These are phyloP conservation scores for Xiphydria camelus DNA, from an alignment of 2,888 invertebrate species.

Conservation along the genomic window DNA sequence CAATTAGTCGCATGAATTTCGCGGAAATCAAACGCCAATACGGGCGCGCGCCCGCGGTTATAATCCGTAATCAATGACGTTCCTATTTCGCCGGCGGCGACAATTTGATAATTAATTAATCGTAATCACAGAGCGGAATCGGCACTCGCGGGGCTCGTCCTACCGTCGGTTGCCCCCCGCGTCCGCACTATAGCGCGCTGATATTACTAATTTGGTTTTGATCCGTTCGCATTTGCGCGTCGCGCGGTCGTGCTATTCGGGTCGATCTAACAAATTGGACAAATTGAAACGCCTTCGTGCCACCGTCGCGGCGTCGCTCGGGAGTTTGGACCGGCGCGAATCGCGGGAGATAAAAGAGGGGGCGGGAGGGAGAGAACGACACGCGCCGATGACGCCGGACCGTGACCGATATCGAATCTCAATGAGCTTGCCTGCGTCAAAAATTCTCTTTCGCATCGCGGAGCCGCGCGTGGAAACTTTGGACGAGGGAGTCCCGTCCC, in stretches of 20 bases:
- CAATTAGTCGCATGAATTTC: too few relatives aligned
- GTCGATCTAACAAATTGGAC: constrained; percentile 30
- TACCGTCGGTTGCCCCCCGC: too few relatives aligned
- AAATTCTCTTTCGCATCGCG: constrained; percentile 20
- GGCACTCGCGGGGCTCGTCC: constrained; percentile 9
- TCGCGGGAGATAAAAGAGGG: not conserved
- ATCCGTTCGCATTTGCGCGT: constrained; percentile 28
- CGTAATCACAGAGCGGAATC: constrained; percentile 24
- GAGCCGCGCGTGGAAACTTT: too few relatives aligned
- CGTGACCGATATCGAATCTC: constrained; percentile 25
- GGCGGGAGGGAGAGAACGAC: not conserved
- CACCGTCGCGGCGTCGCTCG: too few relatives aligned
- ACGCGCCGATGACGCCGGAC: constrained; percentile 8
- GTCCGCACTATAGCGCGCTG: too few relatives aligned
- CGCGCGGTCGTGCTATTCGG: constrained; percentile 7
- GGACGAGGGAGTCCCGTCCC: too few relatives aligned
- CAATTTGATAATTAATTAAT: constrained; percentile 34
- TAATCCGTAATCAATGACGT: constrained; percentile 1
- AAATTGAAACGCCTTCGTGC: constrained; percentile 29
- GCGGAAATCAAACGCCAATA: constrained; percentile 2
- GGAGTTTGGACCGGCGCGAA: too few relatives aligned
- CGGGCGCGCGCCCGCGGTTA: not conserved
- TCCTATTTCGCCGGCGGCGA: constrained; percentile 8
- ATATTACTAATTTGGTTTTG: constrained; percentile 36
- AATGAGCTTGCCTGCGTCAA: constrained; percentile 40